Base-by-base conservation (phyloP, 2,113 vertebrate genomes). In the Eptesicus fuscus region DNA sequence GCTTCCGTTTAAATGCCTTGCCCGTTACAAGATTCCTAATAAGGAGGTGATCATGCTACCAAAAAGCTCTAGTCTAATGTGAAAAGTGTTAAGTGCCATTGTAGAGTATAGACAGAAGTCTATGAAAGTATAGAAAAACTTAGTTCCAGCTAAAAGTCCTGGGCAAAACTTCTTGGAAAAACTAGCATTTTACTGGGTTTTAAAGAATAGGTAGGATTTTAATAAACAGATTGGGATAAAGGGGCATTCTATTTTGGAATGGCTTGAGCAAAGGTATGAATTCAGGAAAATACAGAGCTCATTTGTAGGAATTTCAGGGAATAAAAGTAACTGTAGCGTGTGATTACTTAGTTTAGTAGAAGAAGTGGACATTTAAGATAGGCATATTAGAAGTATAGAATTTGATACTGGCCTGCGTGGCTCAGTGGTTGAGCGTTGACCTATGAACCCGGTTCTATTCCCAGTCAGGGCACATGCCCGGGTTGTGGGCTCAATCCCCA, bases 241-340 rank as follows among this genome's bases (percentile, higher is more conserved):
- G 53, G 79, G 80, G 9, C 25, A n/a, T 73, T 88, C 77, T 83
- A 0, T 78, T 94, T 71, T 78, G 13, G 51, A 91, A 78, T 78
- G 32, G 30, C 35, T n/a, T 49, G 35, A 73, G 53, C 35, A 73
- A 56, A 61, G 42, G 28, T 61, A 17, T 83, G 83, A 65, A 83
- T 91, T 88, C 79, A 18, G 44, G 35, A 25, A 91, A 91, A 65
- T 83, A 83, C 35, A 83, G 32, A 78, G 23, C 92, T 94, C 83
- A 53, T 78, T 88, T 87, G 51, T 71, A 28, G 59, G 25, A 61
- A 28, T 61, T 28, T 61, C 25, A 28, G 59, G 28, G 56, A 61
- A 61, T 61, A 71, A 94, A 91, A 37, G n/a, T 83, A 88, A 78
- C 59, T 61, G 56, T 59, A 61, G 59, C 2, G 4, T 61, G 1